Base-by-base conservation (phyloP, 2,113 vertebrate species). In the Telmatochromis brachygnathus region DNA sequence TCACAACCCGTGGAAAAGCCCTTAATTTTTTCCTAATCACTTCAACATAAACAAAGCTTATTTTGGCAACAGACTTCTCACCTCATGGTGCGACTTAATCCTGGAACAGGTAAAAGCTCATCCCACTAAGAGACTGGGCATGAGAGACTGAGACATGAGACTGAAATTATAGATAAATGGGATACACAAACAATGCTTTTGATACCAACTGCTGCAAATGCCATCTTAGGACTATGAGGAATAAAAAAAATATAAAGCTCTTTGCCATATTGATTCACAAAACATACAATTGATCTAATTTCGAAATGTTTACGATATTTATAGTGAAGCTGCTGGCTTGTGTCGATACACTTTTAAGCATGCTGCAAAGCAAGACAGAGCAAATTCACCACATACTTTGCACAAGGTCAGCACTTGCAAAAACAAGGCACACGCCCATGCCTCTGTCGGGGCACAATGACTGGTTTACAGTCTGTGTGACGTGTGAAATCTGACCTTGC, bases 41-140 rank as follows among this genome's bases (percentile, higher is more conserved):
- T 54, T 65, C 33, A 79, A 49, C 42, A 21, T 39, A 53, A 47
- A 51, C 42, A 80, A 81, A 83, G 19, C 49, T 23, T 83, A 49
- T 84, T 91, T 92, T 86, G 90, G 55, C 49, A 82, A 84, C 62
- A 79, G 28, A 79, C 79, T 11, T 73, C 13, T 81, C 23, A 87
- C 26, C 21, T 84, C 73, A 81, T n/a, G 6, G 49, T 39, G 73
- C 13, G 6, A 60, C 13, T n/a, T 53, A 39, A 84, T 83, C 79
- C 60, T 77, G 10, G 2, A 53, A 80, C 87, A 82, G 51, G 83
- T 89, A 81, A 81, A 73, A 88, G 82, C 79, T 84, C 7, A 30
- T 49, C 75, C 15, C 23, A 37, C 9, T 10, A 9, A 7, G 21
- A 75, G 15, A 77, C 2, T 2, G 33, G 33, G 49, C 77, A 17